Conservation (phyloP, 2,888 invertebrate species). For the Nemapogon koenigi region DNA sequence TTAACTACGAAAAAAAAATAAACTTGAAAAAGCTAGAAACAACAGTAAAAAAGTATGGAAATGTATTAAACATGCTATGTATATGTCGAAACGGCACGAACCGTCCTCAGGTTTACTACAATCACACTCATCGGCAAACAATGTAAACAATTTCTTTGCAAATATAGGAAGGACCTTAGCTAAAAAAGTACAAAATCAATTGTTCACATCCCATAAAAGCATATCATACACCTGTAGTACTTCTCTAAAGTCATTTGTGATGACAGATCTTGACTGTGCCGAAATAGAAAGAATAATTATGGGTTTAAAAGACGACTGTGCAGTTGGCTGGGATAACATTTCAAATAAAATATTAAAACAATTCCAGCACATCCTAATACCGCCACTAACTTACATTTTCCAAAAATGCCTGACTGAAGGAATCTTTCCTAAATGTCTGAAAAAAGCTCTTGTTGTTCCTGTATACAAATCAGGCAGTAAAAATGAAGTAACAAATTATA, state of each 20-base stretch:
- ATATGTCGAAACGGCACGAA: background rate
- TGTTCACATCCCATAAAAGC: constrained; percentile 13
- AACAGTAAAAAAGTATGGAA: background rate
- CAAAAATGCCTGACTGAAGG: constrained; percentile 14
- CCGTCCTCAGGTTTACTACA: background rate
- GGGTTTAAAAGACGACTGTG: constrained; percentile 10
- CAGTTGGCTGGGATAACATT: constrained; percentile 13
- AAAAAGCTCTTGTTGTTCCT: constrained; percentile 12
- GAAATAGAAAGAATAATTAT: constrained; percentile 11
- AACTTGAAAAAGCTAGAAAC: background rate
- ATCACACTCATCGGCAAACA: background rate
- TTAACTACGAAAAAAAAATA: background rate
- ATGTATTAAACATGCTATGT: background rate
- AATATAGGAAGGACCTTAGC: constrained; percentile 1
- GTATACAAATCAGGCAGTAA: constrained; percentile 14
- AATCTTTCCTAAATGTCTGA: constrained; percentile 15
- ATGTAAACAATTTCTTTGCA: background rate
- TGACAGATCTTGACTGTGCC: constrained; percentile 3
- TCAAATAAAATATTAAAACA: constrained; percentile 13
- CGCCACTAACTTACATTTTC: constrained; percentile 13
- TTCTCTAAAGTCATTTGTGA: background rate
- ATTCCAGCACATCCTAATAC: constrained; percentile 4
- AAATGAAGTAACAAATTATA: constrained; percentile 11
- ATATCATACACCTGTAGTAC: background rate
- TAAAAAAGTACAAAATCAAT: constrained; percentile 9